Conservation (phyloP, 35 echinoderm and acorn worm genomes). For the Heliocidaris erythrogramma region DNA sequence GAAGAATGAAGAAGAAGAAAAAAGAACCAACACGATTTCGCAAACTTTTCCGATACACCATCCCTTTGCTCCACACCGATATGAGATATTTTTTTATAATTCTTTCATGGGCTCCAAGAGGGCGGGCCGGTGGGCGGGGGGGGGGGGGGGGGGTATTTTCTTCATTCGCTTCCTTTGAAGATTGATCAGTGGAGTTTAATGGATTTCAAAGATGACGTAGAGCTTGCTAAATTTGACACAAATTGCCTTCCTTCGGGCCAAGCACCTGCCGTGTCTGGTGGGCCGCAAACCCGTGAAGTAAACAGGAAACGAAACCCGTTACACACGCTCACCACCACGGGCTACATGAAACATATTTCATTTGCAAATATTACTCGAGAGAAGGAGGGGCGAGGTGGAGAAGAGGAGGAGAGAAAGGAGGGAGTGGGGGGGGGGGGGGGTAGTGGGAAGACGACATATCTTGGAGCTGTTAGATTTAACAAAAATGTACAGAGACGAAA, state of each 20-base stretch:
- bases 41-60: too few species aligned
- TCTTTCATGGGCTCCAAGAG: too few species aligned
- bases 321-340: not conserved
- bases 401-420: not conserved
- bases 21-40: too few species aligned
- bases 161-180: not conserved
- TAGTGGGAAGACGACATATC: not conserved
- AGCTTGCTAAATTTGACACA: not conserved
- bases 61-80: too few species aligned
- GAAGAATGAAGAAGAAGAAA: too few species aligned
- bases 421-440: not conserved
- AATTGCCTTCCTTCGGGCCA: not conserved
- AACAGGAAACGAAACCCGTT: not conserved
- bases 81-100: too few species aligned
- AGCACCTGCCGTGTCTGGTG: constrained; percentile 5
- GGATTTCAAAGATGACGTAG: constrained; percentile 2
- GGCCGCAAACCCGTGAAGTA: not conserved
- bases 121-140: not conserved
- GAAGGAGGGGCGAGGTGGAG: not conserved
- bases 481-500: too few species aligned
- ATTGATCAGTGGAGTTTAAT: not conserved
- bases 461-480: too few species aligned
- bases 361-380: not conserved
- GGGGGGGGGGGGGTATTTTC: not conserved
- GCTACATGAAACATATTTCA: not conserved